phyloP scores from a whole-genome alignment of 2,888 invertebrate genomes.

The Willowsia nigromaculata region DNA sequence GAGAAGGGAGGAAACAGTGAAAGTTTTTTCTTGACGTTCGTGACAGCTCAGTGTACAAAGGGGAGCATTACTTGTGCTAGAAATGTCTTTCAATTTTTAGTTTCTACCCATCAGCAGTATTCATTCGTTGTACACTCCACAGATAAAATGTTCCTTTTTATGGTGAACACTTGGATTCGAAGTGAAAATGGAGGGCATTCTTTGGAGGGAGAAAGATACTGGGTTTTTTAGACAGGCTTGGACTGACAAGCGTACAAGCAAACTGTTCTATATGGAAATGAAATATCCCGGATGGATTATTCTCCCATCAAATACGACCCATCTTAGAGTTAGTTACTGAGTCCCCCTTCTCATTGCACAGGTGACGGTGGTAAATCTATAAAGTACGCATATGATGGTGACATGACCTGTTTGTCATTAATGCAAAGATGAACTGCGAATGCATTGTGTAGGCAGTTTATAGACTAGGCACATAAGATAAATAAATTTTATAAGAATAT shows the following conservation, averaged over 20 bases:
- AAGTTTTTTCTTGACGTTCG: conserved; percentile 27
- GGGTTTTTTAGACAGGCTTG: neutral
- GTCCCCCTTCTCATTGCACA: neutral
- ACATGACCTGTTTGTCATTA: neutral
- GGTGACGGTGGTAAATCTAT: neutral
- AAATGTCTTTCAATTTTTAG: neutral
- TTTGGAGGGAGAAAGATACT: neutral
- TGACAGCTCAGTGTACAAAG: neutral
- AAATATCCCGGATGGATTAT: conserved; percentile 30
- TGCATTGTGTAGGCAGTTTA: neutral
- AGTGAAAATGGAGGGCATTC: neutral
- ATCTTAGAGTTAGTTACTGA: neutral
- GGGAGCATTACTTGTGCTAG: neutral
- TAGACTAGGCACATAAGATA: too few relatives aligned
- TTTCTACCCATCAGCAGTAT: neutral
- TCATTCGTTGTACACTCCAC: neutral
- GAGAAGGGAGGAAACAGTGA: neutral
- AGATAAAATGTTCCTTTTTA: conserved; percentile 5
- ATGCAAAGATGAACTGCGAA: neutral
- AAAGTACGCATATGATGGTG: neutral
- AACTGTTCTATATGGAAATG: conserved; percentile 34
- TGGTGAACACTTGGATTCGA: neutral
- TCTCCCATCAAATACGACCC: neutral
- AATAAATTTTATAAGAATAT: too few relatives aligned
- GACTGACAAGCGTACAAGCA: neutral